Conservation (phyloP, 2,888 invertebrate genomes). For the Cryptophagus acutangulus region DNA sequence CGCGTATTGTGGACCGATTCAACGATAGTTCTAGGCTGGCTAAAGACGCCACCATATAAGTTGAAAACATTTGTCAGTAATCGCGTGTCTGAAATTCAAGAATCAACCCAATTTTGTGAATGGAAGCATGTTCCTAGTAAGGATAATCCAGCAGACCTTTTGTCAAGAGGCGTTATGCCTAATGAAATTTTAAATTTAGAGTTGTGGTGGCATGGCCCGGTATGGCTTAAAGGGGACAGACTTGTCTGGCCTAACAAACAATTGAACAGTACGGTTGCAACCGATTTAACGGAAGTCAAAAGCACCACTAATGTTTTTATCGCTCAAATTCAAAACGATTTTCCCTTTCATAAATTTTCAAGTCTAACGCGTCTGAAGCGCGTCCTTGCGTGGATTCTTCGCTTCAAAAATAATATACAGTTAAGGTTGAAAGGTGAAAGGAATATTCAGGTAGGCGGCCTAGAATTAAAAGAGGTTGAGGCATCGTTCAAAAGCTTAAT, state of each 20-base stretch:
- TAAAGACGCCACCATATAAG: constrained; percentile 11
- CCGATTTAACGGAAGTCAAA: constrained; percentile 1
- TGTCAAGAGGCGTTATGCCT: constrained; percentile 11
- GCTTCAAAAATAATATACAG: constrained; percentile 13
- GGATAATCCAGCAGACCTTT: constrained; percentile 16
- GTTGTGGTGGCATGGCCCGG: constrained; percentile 18
- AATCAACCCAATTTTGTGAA: constrained; percentile 6
- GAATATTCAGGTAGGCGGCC: not conserved
- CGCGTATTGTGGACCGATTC: constrained; percentile 18
- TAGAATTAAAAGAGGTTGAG: not conserved
- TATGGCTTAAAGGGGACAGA: constrained; percentile 7
- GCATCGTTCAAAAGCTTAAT: constrained; percentile 11
- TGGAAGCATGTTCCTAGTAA: constrained; percentile 16
- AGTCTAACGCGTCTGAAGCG: constrained; percentile 10
- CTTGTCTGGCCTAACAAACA: not conserved
- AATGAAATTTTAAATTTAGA: constrained; percentile 1
- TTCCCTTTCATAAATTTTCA: constrained; percentile 15
- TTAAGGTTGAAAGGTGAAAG: constrained; percentile 10
- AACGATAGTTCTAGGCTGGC: constrained; percentile 16
- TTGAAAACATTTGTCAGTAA: constrained; percentile 19
- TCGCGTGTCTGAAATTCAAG: constrained; percentile 18
- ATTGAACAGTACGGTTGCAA: not conserved
- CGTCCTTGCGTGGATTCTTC: constrained; percentile 9
- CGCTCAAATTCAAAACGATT: not conserved
- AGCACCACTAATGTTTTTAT: not conserved